These are phyloP conservation scores for Albula goreensis DNA, from an alignment of 2,113 vertebrate genomes.

Conservation along the genomic window DNA sequence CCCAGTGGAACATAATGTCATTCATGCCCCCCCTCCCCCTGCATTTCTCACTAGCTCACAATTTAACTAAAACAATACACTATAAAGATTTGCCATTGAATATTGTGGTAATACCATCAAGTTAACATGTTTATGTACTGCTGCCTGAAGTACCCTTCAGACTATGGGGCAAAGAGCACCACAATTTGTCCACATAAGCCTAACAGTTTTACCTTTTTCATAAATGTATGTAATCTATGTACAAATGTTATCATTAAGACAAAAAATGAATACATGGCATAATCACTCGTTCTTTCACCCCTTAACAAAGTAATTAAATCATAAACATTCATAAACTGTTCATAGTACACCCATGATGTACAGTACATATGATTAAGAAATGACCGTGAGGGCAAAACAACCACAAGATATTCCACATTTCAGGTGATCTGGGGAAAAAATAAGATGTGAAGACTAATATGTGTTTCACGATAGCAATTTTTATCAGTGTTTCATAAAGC, in stretches of 20 bases:
- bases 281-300: neutral
- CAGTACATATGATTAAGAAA: neutral
- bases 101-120: neutral
- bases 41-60: neutral
- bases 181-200: neutral
- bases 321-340: slow-evolving; percentile 16
- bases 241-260: neutral
- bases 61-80: neutral
- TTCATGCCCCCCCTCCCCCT: too few species aligned
- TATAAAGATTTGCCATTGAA: neutral
- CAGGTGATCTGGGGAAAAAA: neutral
- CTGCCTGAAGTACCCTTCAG: neutral
- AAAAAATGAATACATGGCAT: neutral
- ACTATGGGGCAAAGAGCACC: neutral
- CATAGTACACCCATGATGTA: slow-evolving; percentile 17
- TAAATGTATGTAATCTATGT: neutral
- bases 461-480: neutral
- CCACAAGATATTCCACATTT: neutral
- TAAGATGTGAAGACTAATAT: neutral
- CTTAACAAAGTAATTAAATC: slow-evolving; percentile 13
- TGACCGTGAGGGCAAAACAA: neutral
- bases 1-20: too few species aligned
- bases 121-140: neutral
- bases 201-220: neutral
- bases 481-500: neutral